Evolutionary conservation across 2,888 invertebrate genomes (phyloP).

Genomic region (Deladenus siricidicola): DNA sequence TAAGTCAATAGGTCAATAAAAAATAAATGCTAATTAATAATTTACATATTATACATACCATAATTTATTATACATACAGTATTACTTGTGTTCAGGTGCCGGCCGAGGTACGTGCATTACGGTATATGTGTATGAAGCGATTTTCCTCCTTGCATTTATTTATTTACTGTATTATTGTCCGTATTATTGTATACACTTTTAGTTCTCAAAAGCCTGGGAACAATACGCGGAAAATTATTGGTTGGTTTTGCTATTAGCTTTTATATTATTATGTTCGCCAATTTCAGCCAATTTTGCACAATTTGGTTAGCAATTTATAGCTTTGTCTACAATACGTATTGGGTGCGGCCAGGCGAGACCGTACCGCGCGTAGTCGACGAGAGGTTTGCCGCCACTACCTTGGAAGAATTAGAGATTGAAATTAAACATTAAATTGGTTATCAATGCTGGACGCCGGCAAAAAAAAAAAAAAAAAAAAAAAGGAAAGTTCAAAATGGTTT

Average conservation of each 20-base stretch:
- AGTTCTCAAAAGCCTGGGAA: constrained; percentile 49
- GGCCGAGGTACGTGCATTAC: background rate
- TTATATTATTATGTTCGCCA: too few relatives aligned
- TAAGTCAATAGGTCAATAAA: too few relatives aligned
- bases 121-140: background rate
- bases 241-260: constrained; percentile 12
- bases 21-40: too few relatives aligned
- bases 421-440: background rate
- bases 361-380: constrained; percentile 37
- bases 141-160: background rate
- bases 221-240: constrained; percentile 51
- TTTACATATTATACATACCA: background rate
- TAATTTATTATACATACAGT: background rate
- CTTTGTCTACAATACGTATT: constrained; percentile 51
- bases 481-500: too few relatives aligned
- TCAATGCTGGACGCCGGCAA: too few relatives aligned
- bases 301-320: too few relatives aligned
- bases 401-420: background rate
- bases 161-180: background rate
- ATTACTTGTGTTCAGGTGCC: constrained; percentile 5
- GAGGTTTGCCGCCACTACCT: constrained; percentile 18
- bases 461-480: too few relatives aligned
- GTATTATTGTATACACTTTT: background rate
- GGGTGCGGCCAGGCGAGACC: constrained; percentile 45
- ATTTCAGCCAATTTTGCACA: too few relatives aligned